Conservation (phyloP, 2,113 vertebrate species). For the Riparia riparia region DNA sequence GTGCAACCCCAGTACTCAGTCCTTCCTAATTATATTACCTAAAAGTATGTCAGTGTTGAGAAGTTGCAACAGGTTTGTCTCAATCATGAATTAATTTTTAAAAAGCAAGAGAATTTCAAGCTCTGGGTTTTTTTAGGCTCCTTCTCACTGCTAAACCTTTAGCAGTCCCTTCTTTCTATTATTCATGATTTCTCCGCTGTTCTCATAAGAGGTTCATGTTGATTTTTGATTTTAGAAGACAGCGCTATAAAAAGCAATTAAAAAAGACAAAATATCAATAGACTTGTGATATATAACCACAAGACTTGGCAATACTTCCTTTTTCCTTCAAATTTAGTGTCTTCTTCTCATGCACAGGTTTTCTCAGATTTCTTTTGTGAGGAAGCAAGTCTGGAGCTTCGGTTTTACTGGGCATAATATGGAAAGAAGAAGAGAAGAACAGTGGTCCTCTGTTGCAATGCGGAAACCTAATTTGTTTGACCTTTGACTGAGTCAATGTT, state of each 20-base stretch:
- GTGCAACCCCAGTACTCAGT: background rate
- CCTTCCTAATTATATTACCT: background rate
- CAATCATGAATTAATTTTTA: background rate
- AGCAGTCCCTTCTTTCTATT: background rate
- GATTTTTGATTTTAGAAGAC: constrained; percentile 14
- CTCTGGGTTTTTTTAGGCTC: background rate
- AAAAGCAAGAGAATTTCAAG: background rate
- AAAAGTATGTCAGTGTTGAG: background rate
- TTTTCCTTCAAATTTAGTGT: constrained; percentile 17
- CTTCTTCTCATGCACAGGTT: background rate
- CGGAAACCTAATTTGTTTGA: background rate
- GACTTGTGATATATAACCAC: constrained; percentile 3
- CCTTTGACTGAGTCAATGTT: background rate
- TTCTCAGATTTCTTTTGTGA: constrained; percentile 9
- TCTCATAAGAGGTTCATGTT: background rate
- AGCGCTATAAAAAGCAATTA: background rate
- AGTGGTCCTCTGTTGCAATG: background rate
- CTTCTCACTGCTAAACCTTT: background rate
- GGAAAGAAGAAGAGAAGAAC: background rate
- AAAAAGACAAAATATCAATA: background rate
- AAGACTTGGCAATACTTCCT: constrained; percentile 30
- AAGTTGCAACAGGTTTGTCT: background rate
- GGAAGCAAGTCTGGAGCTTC: background rate
- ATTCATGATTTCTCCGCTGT: background rate
- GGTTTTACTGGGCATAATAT: background rate